Evolutionary conservation across 2,888 invertebrate genomes (phyloP).

Genomic region (Ophion slaviceki): DNA sequence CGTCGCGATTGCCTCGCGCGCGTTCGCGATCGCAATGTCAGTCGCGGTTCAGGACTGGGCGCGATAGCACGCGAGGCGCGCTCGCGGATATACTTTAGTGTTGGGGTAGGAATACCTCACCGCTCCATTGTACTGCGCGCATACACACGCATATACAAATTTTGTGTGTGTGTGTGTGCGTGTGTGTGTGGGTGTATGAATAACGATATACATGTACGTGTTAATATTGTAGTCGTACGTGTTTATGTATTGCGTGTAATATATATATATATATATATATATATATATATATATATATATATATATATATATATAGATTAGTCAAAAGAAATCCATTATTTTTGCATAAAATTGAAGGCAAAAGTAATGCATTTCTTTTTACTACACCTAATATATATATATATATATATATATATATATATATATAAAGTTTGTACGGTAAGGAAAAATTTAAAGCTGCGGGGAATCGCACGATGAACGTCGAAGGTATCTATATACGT

Average conservation of each 20-base stretch:
- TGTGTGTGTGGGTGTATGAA: too few species aligned
- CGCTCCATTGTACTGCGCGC: too few species aligned
- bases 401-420: neutral
- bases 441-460: slow-evolving; percentile 5
- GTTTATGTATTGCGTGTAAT: neutral
- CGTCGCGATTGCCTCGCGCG: slow-evolving; percentile 68
- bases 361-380: too few species aligned
- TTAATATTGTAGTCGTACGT: too few species aligned
- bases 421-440: slow-evolving; percentile 13
- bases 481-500: neutral
- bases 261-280: too few species aligned
- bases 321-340: too few species aligned
- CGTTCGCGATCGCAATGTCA: slow-evolving; percentile 66
- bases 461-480: neutral
- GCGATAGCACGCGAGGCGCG: slow-evolving; percentile 53
- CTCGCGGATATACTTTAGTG: slow-evolving; percentile 15
- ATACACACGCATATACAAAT: neutral
- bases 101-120: neutral
- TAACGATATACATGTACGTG: too few species aligned
- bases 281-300: neutral
- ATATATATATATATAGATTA: neutral
- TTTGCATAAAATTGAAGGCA: too few species aligned
- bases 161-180: neutral
- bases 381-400: too few species aligned
- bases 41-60: slow-evolving; percentile 68